Base-by-base conservation (phyloP, 2,113 vertebrate species). In the Tyrannus savana region DNA sequence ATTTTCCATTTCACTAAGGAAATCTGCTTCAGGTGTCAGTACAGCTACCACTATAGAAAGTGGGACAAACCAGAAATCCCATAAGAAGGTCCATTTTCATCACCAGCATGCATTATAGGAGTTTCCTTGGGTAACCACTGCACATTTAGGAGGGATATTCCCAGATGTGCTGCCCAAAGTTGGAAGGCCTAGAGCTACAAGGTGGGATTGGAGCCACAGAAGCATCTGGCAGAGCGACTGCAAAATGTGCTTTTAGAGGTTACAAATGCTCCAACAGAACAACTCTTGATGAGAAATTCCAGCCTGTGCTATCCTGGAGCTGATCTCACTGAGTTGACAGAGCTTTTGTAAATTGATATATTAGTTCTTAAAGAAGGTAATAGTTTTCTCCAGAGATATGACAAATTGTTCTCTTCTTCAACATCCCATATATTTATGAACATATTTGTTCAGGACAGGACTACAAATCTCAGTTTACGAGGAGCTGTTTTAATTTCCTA, bases 341-440 rank as follows among this genome's bases (percentile, higher is more conserved):
- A 90, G 13, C 46, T 56, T 59, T 18, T 49, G 35, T 44, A 74
- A 80, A 80, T 4, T 73, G 59, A 88, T 76, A 8, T 28, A 76
- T 63, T 74, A 47, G 19, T 71, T 77, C 82, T 69, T 55, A 69
- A 76, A 62, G 33, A 58, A 76, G 35, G 31, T 25, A 87, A 85
- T 31, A 63, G 42, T 30, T 93, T 79, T 91, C 63, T 67, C 63
- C 53, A 3, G 1, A 74, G 50, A 62, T 55, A 67, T 59, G 46
- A 91, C 28, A 90, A 87, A 85, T 67, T 50, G 6, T n/a, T 37
- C 42, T 73, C 46, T 67, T 85, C 58, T 84, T 83, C 41, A 86
- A 14, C 33, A 90, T 52, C 39, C 15, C 39, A 59, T 63, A 15
- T 93, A 92, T 91, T 92, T 88, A 86, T 88, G 87, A 90, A 76